Evolutionary conservation across 2,888 invertebrate genomes (phyloP).

Genomic region (Sepiola atlantica): DNA sequence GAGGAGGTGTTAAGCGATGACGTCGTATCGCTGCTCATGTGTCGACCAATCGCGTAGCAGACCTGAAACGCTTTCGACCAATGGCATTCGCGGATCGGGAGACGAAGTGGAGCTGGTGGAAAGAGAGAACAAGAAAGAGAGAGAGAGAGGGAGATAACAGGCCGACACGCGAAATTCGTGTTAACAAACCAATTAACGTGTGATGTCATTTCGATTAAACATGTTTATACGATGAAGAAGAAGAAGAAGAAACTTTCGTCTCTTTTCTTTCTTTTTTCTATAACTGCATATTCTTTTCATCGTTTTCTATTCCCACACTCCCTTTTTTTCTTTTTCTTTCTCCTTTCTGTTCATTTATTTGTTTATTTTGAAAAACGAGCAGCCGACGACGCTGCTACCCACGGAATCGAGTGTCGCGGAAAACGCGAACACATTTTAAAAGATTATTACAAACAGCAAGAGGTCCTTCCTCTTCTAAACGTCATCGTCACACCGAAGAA

Average conservation of each 20-base stretch:
- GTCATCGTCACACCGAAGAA: background rate
- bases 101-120: no score
- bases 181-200: constrained; percentile 24
- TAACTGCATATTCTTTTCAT: no score
- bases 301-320: background rate
- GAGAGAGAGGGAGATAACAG: background rate
- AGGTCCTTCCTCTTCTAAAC: background rate
- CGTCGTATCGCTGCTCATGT: background rate
- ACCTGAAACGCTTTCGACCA: background rate
- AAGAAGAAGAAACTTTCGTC: background rate
- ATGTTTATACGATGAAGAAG: background rate
- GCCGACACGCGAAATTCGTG: constrained; percentile 10
- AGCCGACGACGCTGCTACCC: background rate
- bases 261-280: background rate
- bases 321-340: background rate
- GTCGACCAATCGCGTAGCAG: background rate
- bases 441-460: background rate
- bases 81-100: background rate
- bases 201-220: constrained; percentile 19
- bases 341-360: background rate
- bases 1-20: constrained; percentile 6
- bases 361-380: background rate
- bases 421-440: background rate
- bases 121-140: no score
- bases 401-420: background rate